Evolutionary conservation across 2,113 vertebrate genomes (phyloP).

Genomic region (Capreolus pygargus): DNA sequence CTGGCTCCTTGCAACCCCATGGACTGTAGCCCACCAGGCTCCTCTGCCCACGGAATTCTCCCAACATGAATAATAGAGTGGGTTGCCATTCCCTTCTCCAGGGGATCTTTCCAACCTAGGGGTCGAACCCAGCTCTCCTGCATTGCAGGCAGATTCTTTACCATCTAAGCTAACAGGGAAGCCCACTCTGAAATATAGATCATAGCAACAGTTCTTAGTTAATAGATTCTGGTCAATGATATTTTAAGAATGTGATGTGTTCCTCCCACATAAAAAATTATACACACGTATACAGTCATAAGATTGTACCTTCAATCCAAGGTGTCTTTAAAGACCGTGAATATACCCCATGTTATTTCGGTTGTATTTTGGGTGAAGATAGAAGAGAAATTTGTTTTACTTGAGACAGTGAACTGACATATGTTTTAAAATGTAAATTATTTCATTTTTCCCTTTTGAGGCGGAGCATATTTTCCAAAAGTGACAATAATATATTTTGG

Average conservation of each 20-base stretch:
- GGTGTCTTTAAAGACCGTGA: background rate
- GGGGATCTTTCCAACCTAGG: background rate
- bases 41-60: background rate
- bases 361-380: background rate
- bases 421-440: constrained; percentile 6
- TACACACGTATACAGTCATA: background rate
- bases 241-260: background rate
- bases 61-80: background rate
- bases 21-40: background rate
- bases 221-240: background rate
- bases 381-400: background rate
- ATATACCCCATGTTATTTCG: background rate
- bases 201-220: background rate
- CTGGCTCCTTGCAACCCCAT: background rate
- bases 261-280: background rate
- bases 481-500: background rate
- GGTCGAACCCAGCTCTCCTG: background rate
- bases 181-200: background rate
- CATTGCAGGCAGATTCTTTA: background rate
- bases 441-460: background rate
- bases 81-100: background rate
- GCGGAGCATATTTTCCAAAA: background rate
- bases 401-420: background rate
- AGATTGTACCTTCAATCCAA: background rate
- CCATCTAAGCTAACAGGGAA: background rate